A percentile compares a stretch with the other conserved stretches of the same genome.
Conservation (phyloP, 2,113 vertebrate genomes). For the Antechinus stuartii region DNA sequence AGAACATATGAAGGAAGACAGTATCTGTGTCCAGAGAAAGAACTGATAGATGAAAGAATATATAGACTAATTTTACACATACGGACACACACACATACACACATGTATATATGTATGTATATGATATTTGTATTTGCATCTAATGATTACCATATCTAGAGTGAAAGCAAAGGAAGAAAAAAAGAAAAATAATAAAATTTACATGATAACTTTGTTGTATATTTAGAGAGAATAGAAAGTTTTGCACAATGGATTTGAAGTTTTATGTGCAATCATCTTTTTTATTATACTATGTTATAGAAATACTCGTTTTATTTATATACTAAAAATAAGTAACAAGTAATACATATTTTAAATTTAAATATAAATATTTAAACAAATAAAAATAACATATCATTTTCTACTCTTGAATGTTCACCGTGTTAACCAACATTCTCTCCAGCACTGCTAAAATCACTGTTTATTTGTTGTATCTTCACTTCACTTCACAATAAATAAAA, state of each 20-base stretch:
- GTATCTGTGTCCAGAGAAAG: not conserved
- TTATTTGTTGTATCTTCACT: not conserved
- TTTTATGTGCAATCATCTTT: not conserved
- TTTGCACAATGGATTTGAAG: not conserved
- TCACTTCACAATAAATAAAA: not conserved
- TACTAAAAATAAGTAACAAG: no score
- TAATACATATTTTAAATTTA: no score
- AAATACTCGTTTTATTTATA: no score
- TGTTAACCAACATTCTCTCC: not conserved
- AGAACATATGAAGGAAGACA: not conserved
- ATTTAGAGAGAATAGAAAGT: not conserved
- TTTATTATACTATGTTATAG: not conserved
- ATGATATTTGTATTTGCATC: not conserved
- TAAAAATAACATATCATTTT: not conserved
- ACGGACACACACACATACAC: no score
- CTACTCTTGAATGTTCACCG: not conserved
- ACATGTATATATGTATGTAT: no score
- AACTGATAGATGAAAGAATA: not conserved
- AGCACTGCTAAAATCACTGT: not conserved
- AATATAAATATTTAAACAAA: no score
- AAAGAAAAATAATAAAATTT: not conserved
- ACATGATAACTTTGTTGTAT: not conserved
- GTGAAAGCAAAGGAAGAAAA: no score
- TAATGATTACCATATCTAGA: not conserved
- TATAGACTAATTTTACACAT: not conserved